Percentiles rank a stretch among this genome's conserved stretches.
phyloP scores from a whole-genome alignment of 2,113 vertebrate genomes.

The Pitta sordida region DNA sequence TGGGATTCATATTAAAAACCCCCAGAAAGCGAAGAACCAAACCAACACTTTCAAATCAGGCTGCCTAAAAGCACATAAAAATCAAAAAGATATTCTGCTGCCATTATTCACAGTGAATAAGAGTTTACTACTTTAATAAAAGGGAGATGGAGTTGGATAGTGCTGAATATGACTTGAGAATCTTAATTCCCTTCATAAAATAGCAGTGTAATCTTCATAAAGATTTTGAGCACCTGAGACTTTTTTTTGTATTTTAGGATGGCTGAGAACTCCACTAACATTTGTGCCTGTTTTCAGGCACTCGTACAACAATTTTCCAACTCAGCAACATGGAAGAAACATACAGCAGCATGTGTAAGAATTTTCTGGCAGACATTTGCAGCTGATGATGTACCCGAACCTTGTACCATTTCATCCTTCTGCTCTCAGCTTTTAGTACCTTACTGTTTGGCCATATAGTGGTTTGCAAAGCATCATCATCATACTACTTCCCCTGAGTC shows the following conservation, averaged over 20 bases:
- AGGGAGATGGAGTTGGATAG: neutral
- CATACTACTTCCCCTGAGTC: neutral
- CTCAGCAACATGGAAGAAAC: neutral
- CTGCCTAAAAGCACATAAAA: neutral
- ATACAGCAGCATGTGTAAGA: neutral
- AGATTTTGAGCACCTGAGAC: neutral
- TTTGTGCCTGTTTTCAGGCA: rapidly evolving
- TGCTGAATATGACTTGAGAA: neutral
- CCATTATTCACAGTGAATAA: neutral
- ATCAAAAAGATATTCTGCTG: neutral
- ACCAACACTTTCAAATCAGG: neutral
- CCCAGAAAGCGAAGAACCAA: neutral
- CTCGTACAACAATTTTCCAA: neutral
- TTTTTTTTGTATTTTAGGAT: neutral
- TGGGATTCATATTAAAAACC: neutral
- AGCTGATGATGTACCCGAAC: neutral
- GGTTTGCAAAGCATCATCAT: neutral
- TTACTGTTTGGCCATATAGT: neutral
- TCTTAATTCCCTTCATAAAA: neutral
- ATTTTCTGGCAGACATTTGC: neutral
- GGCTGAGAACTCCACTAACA: neutral
- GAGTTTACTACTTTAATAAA: neutral
- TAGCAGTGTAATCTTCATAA: neutral
- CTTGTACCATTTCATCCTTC: neutral
- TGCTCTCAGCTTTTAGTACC: neutral